These are phyloP conservation scores for Amblyjoppa proteus DNA, from an alignment of 2,888 invertebrate genomes.

Conservation along the genomic window DNA sequence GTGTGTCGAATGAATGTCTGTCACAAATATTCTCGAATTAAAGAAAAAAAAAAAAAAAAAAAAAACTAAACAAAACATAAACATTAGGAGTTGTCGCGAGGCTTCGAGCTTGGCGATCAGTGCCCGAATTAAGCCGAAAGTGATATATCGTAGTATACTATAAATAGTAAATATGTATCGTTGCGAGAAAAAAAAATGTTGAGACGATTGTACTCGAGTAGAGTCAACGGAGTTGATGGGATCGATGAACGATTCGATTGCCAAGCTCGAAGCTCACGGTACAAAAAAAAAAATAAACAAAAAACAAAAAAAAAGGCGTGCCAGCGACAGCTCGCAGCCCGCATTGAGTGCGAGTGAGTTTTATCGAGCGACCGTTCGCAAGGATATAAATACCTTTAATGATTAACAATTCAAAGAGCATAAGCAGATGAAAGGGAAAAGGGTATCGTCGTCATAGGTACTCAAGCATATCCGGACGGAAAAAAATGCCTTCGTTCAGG, in stretches of 20 bases:
- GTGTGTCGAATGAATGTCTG: slow-evolving; percentile 30
- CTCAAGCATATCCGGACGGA: not conserved
- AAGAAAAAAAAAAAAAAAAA: slow-evolving; percentile 3
- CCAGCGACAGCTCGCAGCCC: not conserved
- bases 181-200: not conserved
- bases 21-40: slow-evolving; percentile 3
- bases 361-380: slow-evolving; percentile 26
- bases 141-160: slow-evolving; percentile 62
- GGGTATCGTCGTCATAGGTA: slow-evolving; percentile 18
- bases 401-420: slow-evolving; percentile 21
- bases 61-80: slow-evolving; percentile 12
- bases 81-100: slow-evolving; percentile 6
- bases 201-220: slow-evolving; percentile 18
- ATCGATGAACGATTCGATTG: slow-evolving; percentile 64
- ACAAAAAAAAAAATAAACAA: not conserved
- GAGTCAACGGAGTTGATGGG: slow-evolving; percentile 22
- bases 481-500: not conserved
- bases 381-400: slow-evolving; percentile 7
- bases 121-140: slow-evolving; percentile 61
- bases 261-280: slow-evolving; percentile 54
- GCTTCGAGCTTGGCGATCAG: slow-evolving; percentile 62
- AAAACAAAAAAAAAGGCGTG: not conserved
- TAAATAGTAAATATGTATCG: slow-evolving; percentile 40
- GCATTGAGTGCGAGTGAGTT: slow-evolving; percentile 1
- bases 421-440: not conserved